Evolutionary conservation across 2,797 vertebrate species (phyloP), one percentile per base, ranked within the genome.

Genomic region (Brachyrhaphis roseni): DNA sequence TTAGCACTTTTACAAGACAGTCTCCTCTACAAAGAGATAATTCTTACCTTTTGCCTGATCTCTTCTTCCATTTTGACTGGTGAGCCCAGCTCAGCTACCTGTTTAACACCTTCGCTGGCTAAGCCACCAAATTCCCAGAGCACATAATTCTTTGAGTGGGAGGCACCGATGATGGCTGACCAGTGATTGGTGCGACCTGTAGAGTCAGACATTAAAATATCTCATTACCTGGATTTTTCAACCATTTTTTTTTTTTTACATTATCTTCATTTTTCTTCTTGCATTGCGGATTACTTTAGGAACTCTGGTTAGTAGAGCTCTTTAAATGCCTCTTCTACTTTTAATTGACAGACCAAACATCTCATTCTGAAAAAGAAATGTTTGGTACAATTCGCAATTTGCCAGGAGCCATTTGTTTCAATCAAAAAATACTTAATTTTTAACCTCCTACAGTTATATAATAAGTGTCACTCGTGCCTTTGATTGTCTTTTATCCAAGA

Each of bases 41-140:
- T 47, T 66, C 94, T 90, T 97, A 99, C 98, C 95, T 98, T 98
- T 77, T 99, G 97, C 55, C 98, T 96, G 92, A 99, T 99, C 94
- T 99, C 98, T 94, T 99, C 98, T 88, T 99, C 98, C 98, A 99
- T 99, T 94, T 99, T 99, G 70, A 99, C 97, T 0, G 98, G 98
- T 6, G 98, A 99, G 2, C 98, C 98, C 92, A 99, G 82, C 85
- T 99, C 98, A 36, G 98, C 98, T 0, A 99, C 96, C 86, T 98
- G 97, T 59, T 97, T 98, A 75, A 99, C 98, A 0, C 98, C 98
- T 1, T 99, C 97, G 0, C 98, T 99, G 13, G 98, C 90, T 0
- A 96, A 96, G 10, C 97, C 97, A 23, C 98, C 98, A 0, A 98
- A 99, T 86, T 99, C 98, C 98, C 98, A 99, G 20, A 99, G 93